Evolutionary conservation across 2,113 vertebrate genomes (phyloP), one percentile per base, ranked within the genome.

Genomic region (Psittacara wagleri): DNA sequence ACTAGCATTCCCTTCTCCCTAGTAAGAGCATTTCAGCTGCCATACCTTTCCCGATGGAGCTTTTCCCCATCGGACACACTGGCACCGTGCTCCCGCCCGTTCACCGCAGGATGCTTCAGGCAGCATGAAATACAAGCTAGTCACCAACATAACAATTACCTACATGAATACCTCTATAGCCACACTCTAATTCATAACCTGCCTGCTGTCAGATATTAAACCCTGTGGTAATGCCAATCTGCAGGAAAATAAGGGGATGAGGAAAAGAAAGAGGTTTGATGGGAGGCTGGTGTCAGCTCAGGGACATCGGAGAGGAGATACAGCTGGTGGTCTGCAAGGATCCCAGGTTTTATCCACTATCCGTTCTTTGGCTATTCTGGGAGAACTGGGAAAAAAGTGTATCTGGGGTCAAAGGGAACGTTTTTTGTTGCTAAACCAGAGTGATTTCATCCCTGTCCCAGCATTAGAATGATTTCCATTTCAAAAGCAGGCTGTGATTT

Each of bases 401-500:
- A 46, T 66, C 63, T 68, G 25, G 43, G 83, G 44, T 90, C 63
- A 86, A 94, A 83, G 3, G n/a, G 74, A 89, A 90, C 14, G 46
- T 75, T 88, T 94, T 44, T 12, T 84, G 90, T 91, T 72, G 51
- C 77, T 92, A 31, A 89, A 91, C 61, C 0, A 2, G 64, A 68
- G 75, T 68, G 48, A 75, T 72, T 81, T 92, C 7, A 44, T 83
- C 27, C 80, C 59, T 41, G 16, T 44, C 46, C 46, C 61, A 59
- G 76, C 46, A 46, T 91, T 86, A 74, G 41, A 74, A 67, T n/a
- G 19, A 95, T 93, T 90, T 94, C 88, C 72, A 93, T 82, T 95
- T 95, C 91, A 84, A 89, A 97, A 95, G 46, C 19, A 41, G 43
- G 48, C 55, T 27, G 33, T n/a, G 80, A 92, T 95, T 91, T 82